Evolutionary conservation across 2,888 invertebrate genomes (phyloP).

Genomic region (Pyrocoelia pectoralis): DNA sequence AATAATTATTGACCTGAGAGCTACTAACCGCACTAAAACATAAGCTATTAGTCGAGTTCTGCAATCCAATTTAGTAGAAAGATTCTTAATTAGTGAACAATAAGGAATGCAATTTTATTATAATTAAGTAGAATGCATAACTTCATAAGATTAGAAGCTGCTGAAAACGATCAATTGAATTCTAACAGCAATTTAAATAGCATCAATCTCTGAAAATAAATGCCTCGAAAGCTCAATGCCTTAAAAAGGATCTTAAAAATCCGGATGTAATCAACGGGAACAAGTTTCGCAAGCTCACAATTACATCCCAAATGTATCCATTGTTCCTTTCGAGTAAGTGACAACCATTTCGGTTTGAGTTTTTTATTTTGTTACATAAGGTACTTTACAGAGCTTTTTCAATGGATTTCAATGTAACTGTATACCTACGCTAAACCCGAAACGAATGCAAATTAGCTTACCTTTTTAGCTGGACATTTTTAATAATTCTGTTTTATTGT

Average conservation of each 20-base stretch:
- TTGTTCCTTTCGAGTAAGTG: constrained; percentile 32
- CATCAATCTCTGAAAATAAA: no score
- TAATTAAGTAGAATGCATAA: no score
- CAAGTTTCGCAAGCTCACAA: constrained; percentile 36
- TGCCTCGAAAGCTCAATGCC: no score
- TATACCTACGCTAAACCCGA: constrained; percentile 22
- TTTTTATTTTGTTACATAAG: constrained; percentile 19
- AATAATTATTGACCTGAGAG: no score
- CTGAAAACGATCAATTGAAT: no score
- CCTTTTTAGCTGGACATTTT: constrained; percentile 43
- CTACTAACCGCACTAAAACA: no score
- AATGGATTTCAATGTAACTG: constrained; percentile 31
- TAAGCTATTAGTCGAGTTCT: no score
- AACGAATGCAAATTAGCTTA: constrained; percentile 33
- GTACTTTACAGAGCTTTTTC: constrained; percentile 28
- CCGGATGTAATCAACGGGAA: constrained; percentile 33
- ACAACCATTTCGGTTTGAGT: constrained; percentile 27
- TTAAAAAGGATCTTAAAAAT: constrained; percentile 15
- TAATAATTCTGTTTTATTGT: constrained; percentile 41
- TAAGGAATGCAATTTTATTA: no score
- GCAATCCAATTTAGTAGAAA: no score
- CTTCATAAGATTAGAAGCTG: no score
- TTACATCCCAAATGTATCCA: constrained; percentile 24
- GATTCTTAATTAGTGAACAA: no score
- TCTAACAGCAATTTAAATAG: no score